These are phyloP conservation scores for Neuroscelio doddi DNA, from an alignment of 2,888 invertebrate species.

Conservation along the genomic window DNA sequence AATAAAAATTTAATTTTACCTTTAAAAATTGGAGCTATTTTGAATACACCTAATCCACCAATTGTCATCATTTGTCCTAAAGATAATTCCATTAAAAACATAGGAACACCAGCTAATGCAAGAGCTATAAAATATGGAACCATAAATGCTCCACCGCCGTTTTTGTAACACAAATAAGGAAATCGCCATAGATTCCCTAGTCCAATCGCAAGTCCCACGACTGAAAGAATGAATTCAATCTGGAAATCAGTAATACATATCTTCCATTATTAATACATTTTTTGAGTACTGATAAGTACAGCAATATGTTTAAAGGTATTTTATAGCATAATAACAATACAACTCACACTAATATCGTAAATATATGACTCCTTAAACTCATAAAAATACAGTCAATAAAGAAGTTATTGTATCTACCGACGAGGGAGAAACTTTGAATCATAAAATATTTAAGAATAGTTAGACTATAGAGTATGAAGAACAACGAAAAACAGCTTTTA, in stretches of 20 bases:
- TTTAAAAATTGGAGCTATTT: constrained; percentile 75
- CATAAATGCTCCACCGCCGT: constrained; percentile 75
- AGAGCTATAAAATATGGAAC: constrained; percentile 77
- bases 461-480: no score
- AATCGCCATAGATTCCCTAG: constrained; percentile 80
- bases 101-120: constrained; percentile 75
- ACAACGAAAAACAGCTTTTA: no score
- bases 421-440: no score
- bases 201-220: constrained; percentile 77
- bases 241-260: constrained; percentile 46
- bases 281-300: no score
- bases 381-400: no score
- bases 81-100: constrained; percentile 77
- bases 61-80: constrained; percentile 77
- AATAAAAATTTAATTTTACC: constrained; percentile 62
- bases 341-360: no score
- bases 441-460: no score
- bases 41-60: constrained; percentile 75
- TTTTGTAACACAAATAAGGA: constrained; percentile 76
- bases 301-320: no score
- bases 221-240: constrained; percentile 76
- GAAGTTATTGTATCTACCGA: no score
- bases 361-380: no score
- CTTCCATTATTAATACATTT: no score
- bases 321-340: no score